Evolutionary conservation across 1,140 invertebrate genomes (phyloP).

Genomic region (Zelostemma sp.): DNA sequence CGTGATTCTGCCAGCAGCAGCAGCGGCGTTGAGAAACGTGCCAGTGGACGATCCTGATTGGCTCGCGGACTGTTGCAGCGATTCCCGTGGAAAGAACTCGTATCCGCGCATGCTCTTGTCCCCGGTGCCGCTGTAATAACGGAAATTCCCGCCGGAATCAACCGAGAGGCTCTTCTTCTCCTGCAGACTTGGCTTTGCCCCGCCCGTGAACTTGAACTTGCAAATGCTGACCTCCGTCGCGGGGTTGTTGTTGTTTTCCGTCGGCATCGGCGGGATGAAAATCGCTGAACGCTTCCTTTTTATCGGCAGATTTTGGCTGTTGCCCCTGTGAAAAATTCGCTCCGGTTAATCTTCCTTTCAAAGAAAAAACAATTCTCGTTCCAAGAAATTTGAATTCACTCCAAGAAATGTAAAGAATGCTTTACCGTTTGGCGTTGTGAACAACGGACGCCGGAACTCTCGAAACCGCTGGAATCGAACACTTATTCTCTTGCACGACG

Average conservation of each 20-base stretch:
- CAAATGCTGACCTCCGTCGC: slow-evolving; percentile 89
- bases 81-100: slow-evolving; percentile 81
- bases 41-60: slow-evolving; percentile 65
- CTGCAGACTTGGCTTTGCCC: slow-evolving; percentile 86
- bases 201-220: slow-evolving; percentile 93
- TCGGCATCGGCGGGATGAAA: slow-evolving; percentile 83
- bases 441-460: slow-evolving; percentile 50
- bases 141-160: slow-evolving; percentile 86
- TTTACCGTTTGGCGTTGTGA: slow-evolving; percentile 57
- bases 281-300: slow-evolving; percentile 85
- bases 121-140: slow-evolving; percentile 83
- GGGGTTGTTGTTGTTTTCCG: slow-evolving; percentile 79
- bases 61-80: slow-evolving; percentile 73
- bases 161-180: slow-evolving; percentile 93
- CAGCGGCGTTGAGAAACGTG: slow-evolving; percentile 69
- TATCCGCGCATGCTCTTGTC: slow-evolving; percentile 83
- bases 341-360: neutral
- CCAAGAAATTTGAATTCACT: neutral
- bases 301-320: slow-evolving; percentile 63
- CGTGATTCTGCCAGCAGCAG: slow-evolving; percentile 71
- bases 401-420: neutral
- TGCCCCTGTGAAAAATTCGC: slow-evolving; percentile 10
- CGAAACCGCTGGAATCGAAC: slow-evolving; percentile 43
- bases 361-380: neutral
- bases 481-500: slow-evolving; percentile 56